Conservation (phyloP, 2,888 invertebrate genomes). For the Deroplatys truncata region DNA sequence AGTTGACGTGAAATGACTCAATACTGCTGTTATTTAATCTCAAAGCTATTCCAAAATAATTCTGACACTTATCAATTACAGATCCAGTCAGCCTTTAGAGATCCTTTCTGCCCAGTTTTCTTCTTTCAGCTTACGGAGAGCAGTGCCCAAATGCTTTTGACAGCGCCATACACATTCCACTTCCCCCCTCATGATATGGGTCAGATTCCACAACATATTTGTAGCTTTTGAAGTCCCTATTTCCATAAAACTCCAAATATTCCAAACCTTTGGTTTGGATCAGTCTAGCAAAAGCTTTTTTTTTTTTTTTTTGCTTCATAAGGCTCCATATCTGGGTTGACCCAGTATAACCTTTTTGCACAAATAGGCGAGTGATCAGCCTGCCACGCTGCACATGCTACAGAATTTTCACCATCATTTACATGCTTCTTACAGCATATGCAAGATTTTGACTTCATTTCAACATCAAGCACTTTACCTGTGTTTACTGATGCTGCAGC, state of each 20-base stretch:
- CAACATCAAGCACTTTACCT: not conserved
- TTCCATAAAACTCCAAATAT: not conserved
- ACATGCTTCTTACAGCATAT: not conserved
- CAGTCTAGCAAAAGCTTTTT: not conserved
- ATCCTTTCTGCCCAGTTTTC: not conserved
- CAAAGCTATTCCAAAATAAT: slow-evolving; percentile 10
- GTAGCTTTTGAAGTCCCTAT: not conserved
- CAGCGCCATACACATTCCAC: no score
- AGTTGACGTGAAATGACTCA: no score
- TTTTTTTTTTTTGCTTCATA: not conserved
- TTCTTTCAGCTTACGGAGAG: not conserved
- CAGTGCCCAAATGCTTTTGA: not conserved
- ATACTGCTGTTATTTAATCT: not conserved
- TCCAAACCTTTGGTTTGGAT: not conserved
- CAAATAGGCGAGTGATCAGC: not conserved
- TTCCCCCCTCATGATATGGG: no score
- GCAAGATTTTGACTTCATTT: not conserved
- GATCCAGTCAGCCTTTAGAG: no score
- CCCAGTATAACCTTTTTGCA: not conserved
- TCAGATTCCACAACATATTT: no score
- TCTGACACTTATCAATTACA: not conserved
- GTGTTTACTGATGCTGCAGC: not conserved
- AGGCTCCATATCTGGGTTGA: not conserved
- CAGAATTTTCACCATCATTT: not conserved
- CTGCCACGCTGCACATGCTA: not conserved